These are phyloP conservation scores for Aphis gossypii DNA, from an alignment of 1,140 invertebrate species.

Conservation along the genomic window DNA sequence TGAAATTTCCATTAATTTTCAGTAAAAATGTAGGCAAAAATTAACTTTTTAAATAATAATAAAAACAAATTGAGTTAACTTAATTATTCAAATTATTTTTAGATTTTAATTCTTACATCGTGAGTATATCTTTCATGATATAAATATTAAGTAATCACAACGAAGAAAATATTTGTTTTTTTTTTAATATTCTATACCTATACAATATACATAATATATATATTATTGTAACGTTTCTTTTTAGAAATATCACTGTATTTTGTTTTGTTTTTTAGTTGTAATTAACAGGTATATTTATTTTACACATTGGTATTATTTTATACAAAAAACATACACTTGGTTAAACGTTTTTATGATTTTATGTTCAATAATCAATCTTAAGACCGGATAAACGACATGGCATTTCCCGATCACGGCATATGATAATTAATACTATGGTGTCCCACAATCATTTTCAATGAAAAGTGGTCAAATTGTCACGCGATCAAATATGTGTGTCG, in stretches of 20 bases:
- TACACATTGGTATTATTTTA: neutral
- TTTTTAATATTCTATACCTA: too few species aligned
- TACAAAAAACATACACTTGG: neutral
- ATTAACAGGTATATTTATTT: neutral
- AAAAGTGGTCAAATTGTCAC: neutral
- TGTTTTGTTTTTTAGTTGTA: too few species aligned
- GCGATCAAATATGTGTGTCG: neutral
- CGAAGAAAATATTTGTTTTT: neutral
- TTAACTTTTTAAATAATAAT: neutral
- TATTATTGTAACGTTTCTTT: too few species aligned
- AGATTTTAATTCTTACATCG: neutral
- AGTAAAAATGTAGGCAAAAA: neutral
- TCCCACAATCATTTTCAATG: neutral
- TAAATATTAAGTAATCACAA: neutral
- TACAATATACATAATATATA: too few species aligned
- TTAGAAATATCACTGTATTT: too few species aligned
- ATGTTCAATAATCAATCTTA: neutral
- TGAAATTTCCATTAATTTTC: neutral
- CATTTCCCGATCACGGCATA: neutral
- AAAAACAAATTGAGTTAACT: neutral
- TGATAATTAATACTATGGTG: neutral
- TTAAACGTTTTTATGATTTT: neutral
- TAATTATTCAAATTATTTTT: neutral
- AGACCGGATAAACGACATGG: neutral
- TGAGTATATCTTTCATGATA: neutral